Conservation (phyloP, 2,888 invertebrate species). For the Scelioninae gen. 1 region DNA sequence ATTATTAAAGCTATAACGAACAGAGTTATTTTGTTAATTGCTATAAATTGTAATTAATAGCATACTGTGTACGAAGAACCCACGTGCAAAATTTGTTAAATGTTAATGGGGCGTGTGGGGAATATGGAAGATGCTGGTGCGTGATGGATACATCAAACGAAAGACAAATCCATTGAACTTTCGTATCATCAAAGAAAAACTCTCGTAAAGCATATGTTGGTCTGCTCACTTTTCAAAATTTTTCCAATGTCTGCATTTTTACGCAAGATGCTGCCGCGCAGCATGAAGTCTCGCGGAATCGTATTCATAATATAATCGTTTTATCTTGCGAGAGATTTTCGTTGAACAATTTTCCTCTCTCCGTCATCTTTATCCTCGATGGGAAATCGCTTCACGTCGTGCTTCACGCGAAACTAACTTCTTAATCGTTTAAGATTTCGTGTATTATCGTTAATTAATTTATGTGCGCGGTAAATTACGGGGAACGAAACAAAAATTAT, state of each 20-base stretch:
- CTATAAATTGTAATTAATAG: no score
- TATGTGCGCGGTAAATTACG: slow-evolving; percentile 7
- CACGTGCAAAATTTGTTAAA: slow-evolving; percentile 11
- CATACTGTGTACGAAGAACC: neutral
- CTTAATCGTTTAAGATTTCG: slow-evolving; percentile 32
- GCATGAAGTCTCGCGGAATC: slow-evolving; percentile 40
- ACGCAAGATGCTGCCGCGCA: slow-evolving; percentile 43
- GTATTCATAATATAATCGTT: slow-evolving; percentile 56
- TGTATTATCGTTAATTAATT: slow-evolving; percentile 32
- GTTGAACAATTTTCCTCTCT: slow-evolving; percentile 47
- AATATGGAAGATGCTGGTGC: neutral
- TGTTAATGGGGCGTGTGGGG: neutral
- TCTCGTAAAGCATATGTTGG: slow-evolving; percentile 49
- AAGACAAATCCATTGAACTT: slow-evolving; percentile 42
- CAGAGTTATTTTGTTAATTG: neutral
- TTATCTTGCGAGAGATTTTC: slow-evolving; percentile 50
- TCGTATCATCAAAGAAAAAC: slow-evolving; percentile 65
- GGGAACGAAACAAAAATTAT: slow-evolving; percentile 2
- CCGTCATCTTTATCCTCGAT: slow-evolving; percentile 39
- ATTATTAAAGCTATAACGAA: neutral
- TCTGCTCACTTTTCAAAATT: slow-evolving; percentile 72
- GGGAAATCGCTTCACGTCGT: slow-evolving; percentile 23
- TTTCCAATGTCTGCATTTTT: slow-evolving; percentile 66
- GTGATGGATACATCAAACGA: slow-evolving; percentile 37
- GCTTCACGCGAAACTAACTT: slow-evolving; percentile 35